These are phyloP conservation scores for Onychorhynchus coronatus DNA, from an alignment of 2,113 vertebrate genomes.

Conservation along the genomic window DNA sequence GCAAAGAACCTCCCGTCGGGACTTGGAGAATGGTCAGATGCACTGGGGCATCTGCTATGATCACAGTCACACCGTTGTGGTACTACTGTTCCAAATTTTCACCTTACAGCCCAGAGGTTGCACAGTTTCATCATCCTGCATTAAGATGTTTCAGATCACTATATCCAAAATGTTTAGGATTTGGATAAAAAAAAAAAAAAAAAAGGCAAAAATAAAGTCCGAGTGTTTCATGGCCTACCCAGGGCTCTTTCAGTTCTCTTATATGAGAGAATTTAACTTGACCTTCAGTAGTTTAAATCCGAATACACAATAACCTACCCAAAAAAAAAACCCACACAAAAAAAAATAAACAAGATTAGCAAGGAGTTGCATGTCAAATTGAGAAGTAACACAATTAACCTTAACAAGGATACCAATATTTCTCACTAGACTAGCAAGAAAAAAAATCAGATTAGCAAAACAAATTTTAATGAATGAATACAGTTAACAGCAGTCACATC, in stretches of 20 bases:
- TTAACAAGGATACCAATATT: neutral
- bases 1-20: too few species aligned
- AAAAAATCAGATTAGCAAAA: neutral
- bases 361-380: neutral
- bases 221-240: neutral
- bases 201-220: neutral
- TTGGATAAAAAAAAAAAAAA: neutral
- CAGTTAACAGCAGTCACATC: neutral
- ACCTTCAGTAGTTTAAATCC: neutral
- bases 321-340: neutral
- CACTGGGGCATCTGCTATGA: neutral
- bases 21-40: neutral
- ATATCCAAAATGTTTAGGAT: neutral
- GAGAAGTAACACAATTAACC: neutral
- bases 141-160: neutral
- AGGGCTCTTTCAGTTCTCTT: neutral
- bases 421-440: neutral
- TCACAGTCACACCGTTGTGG: neutral
- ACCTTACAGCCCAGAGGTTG: neutral
- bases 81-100: neutral
- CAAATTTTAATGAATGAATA: neutral
- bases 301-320: neutral
- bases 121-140: neutral
- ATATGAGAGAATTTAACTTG: neutral
- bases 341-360: neutral